These are phyloP conservation scores for Lipophrys pholis DNA, from an alignment of 2,113 vertebrate species.

Conservation along the genomic window DNA sequence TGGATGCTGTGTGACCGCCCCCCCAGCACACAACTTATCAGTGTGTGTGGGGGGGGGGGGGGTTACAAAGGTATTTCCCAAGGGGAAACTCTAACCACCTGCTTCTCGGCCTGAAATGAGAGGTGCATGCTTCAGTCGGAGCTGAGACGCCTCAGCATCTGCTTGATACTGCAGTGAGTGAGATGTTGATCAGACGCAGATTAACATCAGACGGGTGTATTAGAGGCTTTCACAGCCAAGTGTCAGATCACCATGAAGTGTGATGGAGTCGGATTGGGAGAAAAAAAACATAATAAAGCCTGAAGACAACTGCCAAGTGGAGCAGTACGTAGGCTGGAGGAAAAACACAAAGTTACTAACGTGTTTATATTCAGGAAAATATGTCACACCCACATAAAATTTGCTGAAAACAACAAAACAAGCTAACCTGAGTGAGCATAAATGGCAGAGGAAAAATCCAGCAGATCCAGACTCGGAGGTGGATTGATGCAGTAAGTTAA, in stretches of 20 bases:
- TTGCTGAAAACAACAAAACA: too few species aligned
- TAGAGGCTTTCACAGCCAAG: background rate
- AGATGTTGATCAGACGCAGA: slow-evolving; percentile 31
- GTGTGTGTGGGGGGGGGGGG: too few species aligned
- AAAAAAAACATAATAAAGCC: slow-evolving; percentile 1
- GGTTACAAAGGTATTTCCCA: slow-evolving; percentile 31
- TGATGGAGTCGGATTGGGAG: background rate
- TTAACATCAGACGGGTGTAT: slow-evolving; percentile 16
- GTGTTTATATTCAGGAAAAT: too few species aligned
- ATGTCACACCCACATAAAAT: too few species aligned
- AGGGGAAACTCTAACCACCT: slow-evolving; percentile 43
- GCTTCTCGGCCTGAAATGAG: slow-evolving; percentile 21
- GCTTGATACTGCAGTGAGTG: background rate
- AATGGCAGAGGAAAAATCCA: too few species aligned
- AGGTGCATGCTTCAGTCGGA: slow-evolving; percentile 20
- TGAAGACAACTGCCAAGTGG: too few species aligned
- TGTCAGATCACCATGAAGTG: slow-evolving; percentile 5
- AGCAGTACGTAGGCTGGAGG: too few species aligned
- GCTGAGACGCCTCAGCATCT: slow-evolving; percentile 18
- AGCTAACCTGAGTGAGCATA: too few species aligned
- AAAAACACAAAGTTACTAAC: too few species aligned
- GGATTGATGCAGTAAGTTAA: too few species aligned
- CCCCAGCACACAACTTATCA: slow-evolving; percentile 17
- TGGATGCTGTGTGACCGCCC: slow-evolving; percentile 17
- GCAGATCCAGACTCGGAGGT: too few species aligned